Conservation (phyloP, 2,113 vertebrate genomes). For the Aphelocoma coerulescens region DNA sequence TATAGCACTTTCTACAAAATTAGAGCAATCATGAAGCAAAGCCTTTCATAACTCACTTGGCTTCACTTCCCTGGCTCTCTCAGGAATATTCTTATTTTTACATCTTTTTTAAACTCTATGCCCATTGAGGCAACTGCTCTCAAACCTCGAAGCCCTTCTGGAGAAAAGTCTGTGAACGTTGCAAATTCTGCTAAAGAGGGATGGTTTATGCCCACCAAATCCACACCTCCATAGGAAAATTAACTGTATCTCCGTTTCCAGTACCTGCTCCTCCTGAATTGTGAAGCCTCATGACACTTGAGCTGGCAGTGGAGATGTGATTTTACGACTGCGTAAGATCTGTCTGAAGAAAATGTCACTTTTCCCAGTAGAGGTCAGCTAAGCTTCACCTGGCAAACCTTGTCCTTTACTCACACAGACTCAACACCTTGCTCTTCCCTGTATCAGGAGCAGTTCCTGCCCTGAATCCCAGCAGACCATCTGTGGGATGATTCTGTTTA, state of each 20-base stretch:
- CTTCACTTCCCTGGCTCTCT: not conserved
- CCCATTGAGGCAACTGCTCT: not conserved
- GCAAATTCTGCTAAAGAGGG: not conserved
- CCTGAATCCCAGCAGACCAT: not conserved
- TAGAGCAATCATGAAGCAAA: constrained; percentile 6
- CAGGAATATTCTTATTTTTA: not conserved
- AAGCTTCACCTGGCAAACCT: not conserved
- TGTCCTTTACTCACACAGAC: not conserved
- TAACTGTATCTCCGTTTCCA: not conserved
- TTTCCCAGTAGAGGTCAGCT: not conserved
- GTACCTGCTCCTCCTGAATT: not conserved
- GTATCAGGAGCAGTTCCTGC: not conserved
- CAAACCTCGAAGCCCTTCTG: not conserved
- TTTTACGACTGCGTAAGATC: not conserved
- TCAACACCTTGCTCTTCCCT: not conserved
- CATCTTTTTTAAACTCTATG: not conserved
- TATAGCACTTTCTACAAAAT: constrained; percentile 27
- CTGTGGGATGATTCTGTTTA: not conserved
- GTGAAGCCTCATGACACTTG: not conserved
- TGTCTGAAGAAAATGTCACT: not conserved
- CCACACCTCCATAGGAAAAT: not conserved
- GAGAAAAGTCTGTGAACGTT: not conserved
- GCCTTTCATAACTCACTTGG: constrained; percentile 35
- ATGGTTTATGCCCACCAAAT: not conserved
- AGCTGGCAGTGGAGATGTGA: not conserved